These are phyloP conservation scores for Amphimedon queenslandica DNA, from an alignment of 37 sponge, comb jelly and placozoan species.

Conservation along the genomic window DNA sequence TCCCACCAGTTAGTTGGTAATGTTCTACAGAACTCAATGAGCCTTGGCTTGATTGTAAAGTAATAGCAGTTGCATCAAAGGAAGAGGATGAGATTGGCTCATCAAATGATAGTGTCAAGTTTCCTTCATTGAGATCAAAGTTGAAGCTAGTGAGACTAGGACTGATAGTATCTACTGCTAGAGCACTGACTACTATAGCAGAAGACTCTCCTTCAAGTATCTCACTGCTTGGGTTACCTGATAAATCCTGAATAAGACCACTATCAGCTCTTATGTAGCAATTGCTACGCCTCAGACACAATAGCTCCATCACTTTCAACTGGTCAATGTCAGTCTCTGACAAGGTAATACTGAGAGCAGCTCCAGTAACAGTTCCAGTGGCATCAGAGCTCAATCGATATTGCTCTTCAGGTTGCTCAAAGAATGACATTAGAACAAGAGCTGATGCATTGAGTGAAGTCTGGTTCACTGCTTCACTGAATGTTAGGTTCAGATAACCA, in stretches of 20 bases:
- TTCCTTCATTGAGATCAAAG: slow-evolving; percentile 63
- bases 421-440: slow-evolving; percentile 64
- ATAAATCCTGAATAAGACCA: slow-evolving; percentile 45
- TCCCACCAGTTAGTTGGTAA: slow-evolving; percentile 44
- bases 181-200: slow-evolving; percentile 48
- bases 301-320: slow-evolving; percentile 37
- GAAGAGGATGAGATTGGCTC: slow-evolving; percentile 65
- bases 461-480: slow-evolving; percentile 63
- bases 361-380: slow-evolving; percentile 26
- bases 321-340: slow-evolving; percentile 55
- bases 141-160: slow-evolving; percentile 61
- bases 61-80: slow-evolving; percentile 51
- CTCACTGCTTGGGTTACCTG: slow-evolving; percentile 44
- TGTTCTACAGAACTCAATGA: slow-evolving; percentile 11
- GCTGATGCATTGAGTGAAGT: slow-evolving; percentile 49
- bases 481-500: slow-evolving; percentile 64
- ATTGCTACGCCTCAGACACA: slow-evolving; percentile 73
- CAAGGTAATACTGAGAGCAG: slow-evolving; percentile 48
- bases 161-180: slow-evolving; percentile 38
- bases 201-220: slow-evolving; percentile 23
- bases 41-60: slow-evolving; percentile 68
- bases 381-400: slow-evolving; percentile 23
- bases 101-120: slow-evolving; percentile 65
- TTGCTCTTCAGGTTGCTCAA: slow-evolving; percentile 26
- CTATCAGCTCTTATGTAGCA: slow-evolving; percentile 65